Percentiles rank a stretch among this genome's conserved stretches.
Conservation (phyloP, 2,797 vertebrate genomes). For the Myiothlypis coronata region DNA sequence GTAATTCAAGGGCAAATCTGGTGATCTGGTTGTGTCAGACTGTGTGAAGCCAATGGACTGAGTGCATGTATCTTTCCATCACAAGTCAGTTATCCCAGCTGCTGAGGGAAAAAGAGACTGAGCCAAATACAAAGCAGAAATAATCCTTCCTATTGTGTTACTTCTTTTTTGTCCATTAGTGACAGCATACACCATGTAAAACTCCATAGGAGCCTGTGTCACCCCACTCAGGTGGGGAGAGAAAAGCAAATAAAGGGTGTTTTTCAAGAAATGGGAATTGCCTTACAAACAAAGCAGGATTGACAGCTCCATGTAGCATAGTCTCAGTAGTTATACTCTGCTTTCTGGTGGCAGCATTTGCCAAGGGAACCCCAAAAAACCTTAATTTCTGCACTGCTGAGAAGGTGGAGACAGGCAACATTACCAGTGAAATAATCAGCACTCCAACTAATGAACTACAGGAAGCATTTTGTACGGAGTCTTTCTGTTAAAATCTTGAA, state of each 20-base stretch:
- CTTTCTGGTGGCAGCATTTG: not conserved
- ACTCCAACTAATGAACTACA: not conserved
- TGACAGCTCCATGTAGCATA: not conserved
- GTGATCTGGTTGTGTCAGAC: not conserved
- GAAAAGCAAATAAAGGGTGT: not conserved
- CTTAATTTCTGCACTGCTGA: not conserved
- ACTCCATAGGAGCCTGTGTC: not conserved
- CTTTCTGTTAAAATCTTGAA: not conserved
- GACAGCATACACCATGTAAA: not conserved
- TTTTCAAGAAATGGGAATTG: not conserved
- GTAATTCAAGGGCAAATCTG: not conserved
- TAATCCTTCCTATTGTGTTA: not conserved
- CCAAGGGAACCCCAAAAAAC: constrained; percentile 37
- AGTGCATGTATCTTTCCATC: not conserved
- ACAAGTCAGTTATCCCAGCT: not conserved
- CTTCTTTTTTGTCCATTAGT: not conserved
- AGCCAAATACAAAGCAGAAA: not conserved
- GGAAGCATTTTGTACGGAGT: not conserved
- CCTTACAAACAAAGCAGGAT: constrained; percentile 1
- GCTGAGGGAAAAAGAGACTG: not conserved
- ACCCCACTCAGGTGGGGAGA: not conserved
- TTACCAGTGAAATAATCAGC: not conserved
- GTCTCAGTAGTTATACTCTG: not conserved
- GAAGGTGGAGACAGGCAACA: not conserved
- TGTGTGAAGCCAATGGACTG: not conserved